Evolutionary conservation across 2,797 vertebrate species (phyloP).

Genomic region (Triplophysa bombifrons): DNA sequence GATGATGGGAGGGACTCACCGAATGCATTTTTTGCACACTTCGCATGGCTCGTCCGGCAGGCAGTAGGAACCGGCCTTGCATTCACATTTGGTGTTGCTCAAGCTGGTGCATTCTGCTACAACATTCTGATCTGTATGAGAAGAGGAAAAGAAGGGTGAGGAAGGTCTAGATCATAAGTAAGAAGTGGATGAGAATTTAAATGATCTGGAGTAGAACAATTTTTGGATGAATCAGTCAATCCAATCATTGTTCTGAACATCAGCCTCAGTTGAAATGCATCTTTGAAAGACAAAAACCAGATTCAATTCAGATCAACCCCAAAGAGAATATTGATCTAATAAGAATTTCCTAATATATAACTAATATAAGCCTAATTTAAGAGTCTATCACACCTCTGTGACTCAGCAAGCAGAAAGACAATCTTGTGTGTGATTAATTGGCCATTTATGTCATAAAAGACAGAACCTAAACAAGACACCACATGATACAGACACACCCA

Average conservation of each 20-base stretch:
- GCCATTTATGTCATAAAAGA: not conserved
- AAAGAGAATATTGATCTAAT: not conserved
- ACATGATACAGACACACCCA: conserved; percentile 35
- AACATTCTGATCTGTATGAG: conserved; percentile 70
- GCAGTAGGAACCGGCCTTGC: conserved; percentile 73
- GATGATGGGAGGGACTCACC: conserved; percentile 61
- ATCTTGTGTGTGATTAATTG: conserved; percentile 26
- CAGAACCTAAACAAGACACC: conserved; percentile 7
- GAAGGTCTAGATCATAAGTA: not conserved
- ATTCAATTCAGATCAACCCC: not conserved
- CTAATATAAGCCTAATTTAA: not conserved
- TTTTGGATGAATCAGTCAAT: too few relatives aligned
- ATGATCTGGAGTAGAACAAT: too few relatives aligned
- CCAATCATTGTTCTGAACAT: not conserved
- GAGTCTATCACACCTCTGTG: conserved; percentile 18
- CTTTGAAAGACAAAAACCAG: not conserved
- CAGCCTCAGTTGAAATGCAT: not conserved
- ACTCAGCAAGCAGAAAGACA: conserved; percentile 22
- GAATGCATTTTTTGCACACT: conserved; percentile 80
- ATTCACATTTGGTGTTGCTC: conserved; percentile 75
- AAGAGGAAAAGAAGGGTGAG: not conserved
- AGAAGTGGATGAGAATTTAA: too few relatives aligned
- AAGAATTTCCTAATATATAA: not conserved
- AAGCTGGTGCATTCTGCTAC: conserved; percentile 69
- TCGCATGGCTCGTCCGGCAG: conserved; percentile 80